These are phyloP conservation scores for Enteromius mattozi DNA, from an alignment of 2,797 vertebrate genomes.

Conservation along the genomic window DNA sequence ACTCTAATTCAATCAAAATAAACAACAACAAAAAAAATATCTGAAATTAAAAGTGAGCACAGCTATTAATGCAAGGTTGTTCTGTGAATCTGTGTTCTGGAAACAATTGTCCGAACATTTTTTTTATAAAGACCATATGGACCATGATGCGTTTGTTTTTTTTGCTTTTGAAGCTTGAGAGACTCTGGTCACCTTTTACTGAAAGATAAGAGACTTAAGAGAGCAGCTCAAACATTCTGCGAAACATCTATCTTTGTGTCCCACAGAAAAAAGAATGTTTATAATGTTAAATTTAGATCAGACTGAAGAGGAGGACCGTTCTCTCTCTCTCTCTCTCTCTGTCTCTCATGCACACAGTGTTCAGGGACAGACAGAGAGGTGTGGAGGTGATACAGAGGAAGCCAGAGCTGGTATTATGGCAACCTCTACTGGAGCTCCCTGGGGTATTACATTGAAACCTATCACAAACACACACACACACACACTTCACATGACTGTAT, in stretches of 20 bases:
- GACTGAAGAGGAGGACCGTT: conserved; percentile 11
- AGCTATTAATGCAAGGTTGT: neutral
- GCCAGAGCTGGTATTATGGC: conserved; percentile 76
- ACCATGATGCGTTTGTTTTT: neutral
- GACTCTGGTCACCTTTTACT: neutral
- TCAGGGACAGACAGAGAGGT: conserved; percentile 17
- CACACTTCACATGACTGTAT: conserved; percentile 21
- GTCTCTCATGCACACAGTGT: conserved; percentile 35
- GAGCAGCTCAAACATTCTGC: neutral
- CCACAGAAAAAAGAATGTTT: conserved; percentile 17
- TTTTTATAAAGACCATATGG: neutral
- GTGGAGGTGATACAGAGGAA: conserved; percentile 26
- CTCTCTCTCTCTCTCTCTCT: conserved; percentile 21
- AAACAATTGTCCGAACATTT: neutral
- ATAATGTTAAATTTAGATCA: conserved; percentile 60
- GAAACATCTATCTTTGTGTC: neutral
- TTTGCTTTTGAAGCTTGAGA: conserved; percentile 48
- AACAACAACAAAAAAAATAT: neutral
- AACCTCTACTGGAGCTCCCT: conserved; percentile 81
- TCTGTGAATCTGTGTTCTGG: no score
- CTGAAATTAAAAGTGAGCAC: neutral
- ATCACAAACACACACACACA: conserved; percentile 9
- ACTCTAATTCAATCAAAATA: neutral
- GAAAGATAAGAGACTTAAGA: neutral
- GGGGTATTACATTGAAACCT: conserved; percentile 72